A percentile compares a stretch with the other conserved stretches of the same genome.
These are phyloP conservation scores for Taenaris catops DNA, from an alignment of 2,888 invertebrate genomes.

Conservation along the genomic window DNA sequence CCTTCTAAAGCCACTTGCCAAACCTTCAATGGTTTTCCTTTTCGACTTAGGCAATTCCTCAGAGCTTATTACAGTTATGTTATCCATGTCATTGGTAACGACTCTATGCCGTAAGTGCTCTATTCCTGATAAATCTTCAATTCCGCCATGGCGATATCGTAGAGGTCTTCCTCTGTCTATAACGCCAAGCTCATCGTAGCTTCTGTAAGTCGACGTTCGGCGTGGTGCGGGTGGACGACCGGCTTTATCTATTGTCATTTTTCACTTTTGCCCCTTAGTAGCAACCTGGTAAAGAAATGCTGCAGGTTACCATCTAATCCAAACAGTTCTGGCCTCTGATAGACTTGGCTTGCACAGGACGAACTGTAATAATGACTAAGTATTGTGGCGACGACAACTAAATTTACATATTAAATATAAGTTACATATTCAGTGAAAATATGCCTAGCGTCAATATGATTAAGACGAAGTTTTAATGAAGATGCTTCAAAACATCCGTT, in stretches of 20 bases:
- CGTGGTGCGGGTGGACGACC: slow-evolving; percentile 66
- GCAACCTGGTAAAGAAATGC: slow-evolving; percentile 59
- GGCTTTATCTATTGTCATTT: slow-evolving; percentile 68
- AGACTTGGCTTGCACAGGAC: slow-evolving; percentile 26
- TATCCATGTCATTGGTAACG: slow-evolving; percentile 53
- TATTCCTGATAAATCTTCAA: slow-evolving; percentile 63
- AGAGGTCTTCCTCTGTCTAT: slow-evolving; percentile 58
- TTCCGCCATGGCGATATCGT: slow-evolving; percentile 58
- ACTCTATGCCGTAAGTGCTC: slow-evolving; percentile 40
- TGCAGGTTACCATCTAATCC: slow-evolving; percentile 34
- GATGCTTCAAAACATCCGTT: too few relatives aligned
- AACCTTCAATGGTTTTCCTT: slow-evolving; percentile 61
- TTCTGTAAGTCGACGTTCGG: slow-evolving; percentile 66
- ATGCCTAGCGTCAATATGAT: too few relatives aligned
- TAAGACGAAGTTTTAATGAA: too few relatives aligned
- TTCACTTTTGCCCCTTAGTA: slow-evolving; percentile 38
- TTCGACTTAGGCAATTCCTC: slow-evolving; percentile 64
- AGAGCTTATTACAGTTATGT: slow-evolving; percentile 69
- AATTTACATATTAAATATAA: too few relatives aligned
- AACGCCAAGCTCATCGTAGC: slow-evolving; percentile 66
- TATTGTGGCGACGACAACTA: too few relatives aligned
- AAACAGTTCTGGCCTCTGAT: slow-evolving; percentile 16
- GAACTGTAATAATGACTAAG: too few relatives aligned
- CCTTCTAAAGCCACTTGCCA: slow-evolving; percentile 64
- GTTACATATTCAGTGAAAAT: too few relatives aligned